A percentile compares a stretch with the other conserved stretches of the same genome.
phyloP scores from a whole-genome alignment of 2,888 invertebrate species.

The Sycophila texana region DNA sequence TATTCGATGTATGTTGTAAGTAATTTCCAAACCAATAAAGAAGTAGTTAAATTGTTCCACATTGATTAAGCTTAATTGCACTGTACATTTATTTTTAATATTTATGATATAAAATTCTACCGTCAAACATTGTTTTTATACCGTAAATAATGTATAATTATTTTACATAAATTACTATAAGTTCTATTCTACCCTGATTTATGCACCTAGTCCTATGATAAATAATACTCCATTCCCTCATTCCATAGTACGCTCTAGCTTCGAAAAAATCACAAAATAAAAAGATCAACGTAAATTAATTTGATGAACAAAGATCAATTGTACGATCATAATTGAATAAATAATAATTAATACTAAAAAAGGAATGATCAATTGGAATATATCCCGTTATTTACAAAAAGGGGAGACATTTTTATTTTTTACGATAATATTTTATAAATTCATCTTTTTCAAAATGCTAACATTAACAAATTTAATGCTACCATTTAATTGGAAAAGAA shows the following conservation, averaged over 20 bases:
- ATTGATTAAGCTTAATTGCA: constrained; percentile 48
- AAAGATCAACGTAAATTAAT: neutral
- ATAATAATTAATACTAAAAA: constrained; percentile 30
- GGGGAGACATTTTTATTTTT: neutral
- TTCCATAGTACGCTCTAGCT: constrained; percentile 52
- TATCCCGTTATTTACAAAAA: neutral
- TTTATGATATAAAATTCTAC: constrained; percentile 50
- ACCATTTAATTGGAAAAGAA: neutral
- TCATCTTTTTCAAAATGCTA: neutral
- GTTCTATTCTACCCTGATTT: constrained; percentile 59
- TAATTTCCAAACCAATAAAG: constrained; percentile 12
- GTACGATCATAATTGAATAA: constrained; percentile 12
- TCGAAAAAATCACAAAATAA: neutral
- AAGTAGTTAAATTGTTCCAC: constrained; percentile 27
- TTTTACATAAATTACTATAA: constrained; percentile 57
- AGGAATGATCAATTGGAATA: constrained; percentile 50
- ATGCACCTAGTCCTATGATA: constrained; percentile 52
- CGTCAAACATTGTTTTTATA: constrained; percentile 42
- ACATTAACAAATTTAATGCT: neutral
- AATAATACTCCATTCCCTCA: constrained; percentile 53
- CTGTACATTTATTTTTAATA: constrained; percentile 44
- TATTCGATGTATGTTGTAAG: constrained; percentile 37
- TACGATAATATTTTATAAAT: neutral
- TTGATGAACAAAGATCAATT: constrained; percentile 21
- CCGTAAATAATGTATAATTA: constrained; percentile 50